These are phyloP conservation scores for Myocastor coypus DNA, from an alignment of 2,113 vertebrate genomes.

Conservation along the genomic window DNA sequence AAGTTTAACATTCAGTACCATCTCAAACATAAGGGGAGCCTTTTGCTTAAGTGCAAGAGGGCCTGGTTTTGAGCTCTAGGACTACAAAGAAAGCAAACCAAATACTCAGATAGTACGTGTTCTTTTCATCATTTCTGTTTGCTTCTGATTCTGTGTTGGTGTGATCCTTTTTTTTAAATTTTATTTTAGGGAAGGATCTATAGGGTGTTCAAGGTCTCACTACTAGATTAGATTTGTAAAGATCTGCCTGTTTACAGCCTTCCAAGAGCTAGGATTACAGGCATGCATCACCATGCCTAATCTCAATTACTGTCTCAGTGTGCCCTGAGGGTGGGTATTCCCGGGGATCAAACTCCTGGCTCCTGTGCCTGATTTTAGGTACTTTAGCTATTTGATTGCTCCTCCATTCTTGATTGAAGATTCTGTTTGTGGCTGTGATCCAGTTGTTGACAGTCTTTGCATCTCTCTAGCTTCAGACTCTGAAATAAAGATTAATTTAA, in stretches of 20 bases:
- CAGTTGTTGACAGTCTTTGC: background rate
- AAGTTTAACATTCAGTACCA: background rate
- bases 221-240: too few relatives aligned
- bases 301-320: too few relatives aligned
- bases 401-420: background rate
- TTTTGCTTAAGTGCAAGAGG: background rate
- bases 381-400: too few relatives aligned
- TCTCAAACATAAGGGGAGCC: background rate
- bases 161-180: background rate
- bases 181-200: too few relatives aligned
- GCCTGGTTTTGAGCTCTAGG: background rate
- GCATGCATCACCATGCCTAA: too few relatives aligned
- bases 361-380: too few relatives aligned
- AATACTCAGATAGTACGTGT: background rate
- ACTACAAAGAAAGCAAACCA: background rate
- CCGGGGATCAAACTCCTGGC: too few relatives aligned
- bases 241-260: too few relatives aligned
- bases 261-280: too few relatives aligned
- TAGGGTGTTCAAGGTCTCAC: too few relatives aligned
- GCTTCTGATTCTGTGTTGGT: background rate
- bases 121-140: background rate
- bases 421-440: background rate
- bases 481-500: conserved; percentile 3
- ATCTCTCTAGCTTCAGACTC: background rate
- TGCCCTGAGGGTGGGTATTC: too few relatives aligned